Evolutionary conservation across 2,888 invertebrate genomes (phyloP).

Genomic region (Oxycera nigricornis): DNA sequence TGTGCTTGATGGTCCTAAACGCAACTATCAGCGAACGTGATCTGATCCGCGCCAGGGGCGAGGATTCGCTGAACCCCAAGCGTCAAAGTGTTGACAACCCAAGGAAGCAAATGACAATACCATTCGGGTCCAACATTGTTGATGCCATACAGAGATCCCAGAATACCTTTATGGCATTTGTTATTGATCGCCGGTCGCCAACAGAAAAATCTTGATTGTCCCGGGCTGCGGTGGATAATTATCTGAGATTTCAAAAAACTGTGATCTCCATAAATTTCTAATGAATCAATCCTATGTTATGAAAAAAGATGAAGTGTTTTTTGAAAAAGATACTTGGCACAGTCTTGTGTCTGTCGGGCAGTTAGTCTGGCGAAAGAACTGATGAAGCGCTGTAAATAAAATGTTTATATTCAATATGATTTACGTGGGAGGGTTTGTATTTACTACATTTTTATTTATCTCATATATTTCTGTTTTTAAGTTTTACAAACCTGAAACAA

Average conservation of each 20-base stretch:
- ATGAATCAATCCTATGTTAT: background rate
- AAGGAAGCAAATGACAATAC: conserved; percentile 22
- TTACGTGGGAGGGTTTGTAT: too few species aligned
- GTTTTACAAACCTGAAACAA: too few species aligned
- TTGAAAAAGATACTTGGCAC: background rate
- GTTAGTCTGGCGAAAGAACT: too few species aligned
- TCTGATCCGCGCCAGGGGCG: background rate
- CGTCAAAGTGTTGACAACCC: conserved; percentile 32
- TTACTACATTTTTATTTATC: too few species aligned
- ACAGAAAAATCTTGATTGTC: background rate
- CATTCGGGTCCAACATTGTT: background rate
- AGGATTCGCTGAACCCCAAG: background rate
- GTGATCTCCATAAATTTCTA: conserved; percentile 24
- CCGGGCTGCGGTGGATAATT: background rate
- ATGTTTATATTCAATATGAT: too few species aligned
- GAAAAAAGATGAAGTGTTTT: background rate
- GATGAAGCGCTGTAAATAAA: too few species aligned
- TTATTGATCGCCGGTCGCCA: background rate
- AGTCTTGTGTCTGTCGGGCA: too few species aligned
- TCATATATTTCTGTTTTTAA: too few species aligned
- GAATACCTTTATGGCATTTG: conserved; percentile 8
- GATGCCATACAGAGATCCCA: background rate
- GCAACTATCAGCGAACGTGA: background rate
- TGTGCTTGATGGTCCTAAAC: background rate
- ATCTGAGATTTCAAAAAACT: background rate